Evolutionary conservation across 2,797 vertebrate genomes (phyloP).

Genomic region (Sebastes hopkinsi): DNA sequence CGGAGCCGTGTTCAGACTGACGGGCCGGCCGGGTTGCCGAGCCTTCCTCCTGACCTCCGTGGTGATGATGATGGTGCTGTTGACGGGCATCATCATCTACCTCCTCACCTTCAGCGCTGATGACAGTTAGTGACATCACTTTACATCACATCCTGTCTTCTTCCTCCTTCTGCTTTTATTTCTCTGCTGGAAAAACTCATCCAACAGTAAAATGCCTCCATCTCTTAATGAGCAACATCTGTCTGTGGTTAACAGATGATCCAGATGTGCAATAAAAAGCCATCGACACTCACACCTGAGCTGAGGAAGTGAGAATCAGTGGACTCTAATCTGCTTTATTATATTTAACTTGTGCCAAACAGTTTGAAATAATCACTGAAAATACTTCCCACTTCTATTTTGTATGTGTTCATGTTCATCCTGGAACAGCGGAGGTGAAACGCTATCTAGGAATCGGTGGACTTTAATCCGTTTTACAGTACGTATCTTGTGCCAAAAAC

Average conservation of each 20-base stretch:
- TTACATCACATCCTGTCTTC: neutral
- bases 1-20: constrained; percentile 40
- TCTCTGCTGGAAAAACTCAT: neutral
- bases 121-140: neutral
- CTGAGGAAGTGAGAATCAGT: neutral
- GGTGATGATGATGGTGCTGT: constrained; percentile 63
- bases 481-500: neutral
- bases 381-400: neutral
- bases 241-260: neutral
- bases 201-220: neutral
- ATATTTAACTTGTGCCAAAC: neutral
- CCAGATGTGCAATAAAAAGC: constrained; percentile 19
- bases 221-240: neutral
- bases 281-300: neutral
- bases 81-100: constrained; percentile 64
- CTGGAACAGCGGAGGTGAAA: neutral
- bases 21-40: constrained; percentile 50
- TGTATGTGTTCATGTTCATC: no score
- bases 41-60: constrained; percentile 58
- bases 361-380: neutral
- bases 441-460: neutral
- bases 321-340: neutral
- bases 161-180: neutral
- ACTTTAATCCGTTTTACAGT: neutral
- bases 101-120: neutral